Evolutionary conservation across 2,113 vertebrate genomes (phyloP).

Genomic region (Pampusana beccarii): DNA sequence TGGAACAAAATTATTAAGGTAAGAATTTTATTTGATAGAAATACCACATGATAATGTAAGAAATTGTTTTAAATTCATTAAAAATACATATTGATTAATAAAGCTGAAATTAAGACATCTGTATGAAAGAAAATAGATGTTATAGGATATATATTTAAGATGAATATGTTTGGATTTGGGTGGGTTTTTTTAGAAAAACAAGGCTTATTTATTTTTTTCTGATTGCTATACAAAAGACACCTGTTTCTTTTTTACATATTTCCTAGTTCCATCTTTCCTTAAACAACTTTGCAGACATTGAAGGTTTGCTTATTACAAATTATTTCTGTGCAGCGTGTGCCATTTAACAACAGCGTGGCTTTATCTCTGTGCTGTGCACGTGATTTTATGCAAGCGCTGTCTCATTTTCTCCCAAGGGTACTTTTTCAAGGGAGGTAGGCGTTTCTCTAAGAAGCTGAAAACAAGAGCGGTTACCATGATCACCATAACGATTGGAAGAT

Average conservation of each 20-base stretch:
- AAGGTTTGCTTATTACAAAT: constrained; percentile 1
- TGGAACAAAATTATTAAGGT: constrained; percentile 75
- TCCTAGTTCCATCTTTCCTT: not conserved
- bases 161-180: not conserved
- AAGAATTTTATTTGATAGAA: constrained; percentile 9
- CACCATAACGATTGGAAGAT: not conserved
- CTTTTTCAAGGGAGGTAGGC: not conserved
- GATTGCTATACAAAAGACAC: not conserved
- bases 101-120: not conserved
- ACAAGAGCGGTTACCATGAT: constrained; percentile 54
- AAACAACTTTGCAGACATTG: constrained; percentile 9
- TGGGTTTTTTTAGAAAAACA: not conserved
- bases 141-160: not conserved
- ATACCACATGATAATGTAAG: not conserved
- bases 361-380: not conserved
- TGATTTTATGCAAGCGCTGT: constrained; percentile 42
- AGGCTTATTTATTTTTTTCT: not conserved
- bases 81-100: not conserved
- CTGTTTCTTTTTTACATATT: not conserved
- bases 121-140: not conserved
- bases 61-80: not conserved
- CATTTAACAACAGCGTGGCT: constrained; percentile 6
- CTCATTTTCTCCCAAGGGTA: constrained; percentile 39
- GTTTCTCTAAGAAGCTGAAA: constrained; percentile 37
- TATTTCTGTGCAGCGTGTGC: constrained; percentile 20